Evolutionary conservation across 2,888 invertebrate genomes (phyloP), one percentile per base, ranked within the genome.

Genomic region (Gnatocerus cornutus): DNA sequence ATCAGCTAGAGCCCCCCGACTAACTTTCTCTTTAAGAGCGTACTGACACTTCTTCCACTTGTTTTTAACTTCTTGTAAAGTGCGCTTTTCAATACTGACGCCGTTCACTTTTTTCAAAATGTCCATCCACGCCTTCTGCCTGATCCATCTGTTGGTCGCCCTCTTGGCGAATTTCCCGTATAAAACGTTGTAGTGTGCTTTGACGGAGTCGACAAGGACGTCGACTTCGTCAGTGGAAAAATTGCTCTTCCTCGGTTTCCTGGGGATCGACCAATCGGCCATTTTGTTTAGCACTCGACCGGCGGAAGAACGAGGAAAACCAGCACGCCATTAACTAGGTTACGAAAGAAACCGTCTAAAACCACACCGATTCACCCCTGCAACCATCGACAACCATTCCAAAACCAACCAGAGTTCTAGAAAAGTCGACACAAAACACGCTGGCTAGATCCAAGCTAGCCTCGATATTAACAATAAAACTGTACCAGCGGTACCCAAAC

Each of bases 41-140:
- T 78, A 79, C 43, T 79, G 78, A 71, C 79, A 79, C 71, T 81
- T 81, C 68, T 82, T 82, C 82, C 81, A 82, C 67, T 81, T 81
- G 68, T 80, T 82, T 72, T 82, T 82, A 10, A 82, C 78, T 71
- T 82, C 81, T 50, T 78, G 75, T 33, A 82, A 68, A 13, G 82
- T 82, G 9, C 82, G 76, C 50, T 76, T 73, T 69, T 80, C 81
- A 39, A 71, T 21, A 21, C 80, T 76, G 55, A 82, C 81, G 39
- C 71, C 73, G 71, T 82, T 82, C 13, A 82, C 81, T 64, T 74
- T 75, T 53, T 74, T 74, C 59, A 78, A 71, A 30, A 82, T 77
- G 39, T 79, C 78, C 45, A 76, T 46, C 82, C 82, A 82, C 27
- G 79, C 81, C 52, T 71, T 76, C 46, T 78, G 76, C 21, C 80